These are phyloP conservation scores for Lates japonicus DNA, from an alignment of 2,797 vertebrate species.

Conservation along the genomic window DNA sequence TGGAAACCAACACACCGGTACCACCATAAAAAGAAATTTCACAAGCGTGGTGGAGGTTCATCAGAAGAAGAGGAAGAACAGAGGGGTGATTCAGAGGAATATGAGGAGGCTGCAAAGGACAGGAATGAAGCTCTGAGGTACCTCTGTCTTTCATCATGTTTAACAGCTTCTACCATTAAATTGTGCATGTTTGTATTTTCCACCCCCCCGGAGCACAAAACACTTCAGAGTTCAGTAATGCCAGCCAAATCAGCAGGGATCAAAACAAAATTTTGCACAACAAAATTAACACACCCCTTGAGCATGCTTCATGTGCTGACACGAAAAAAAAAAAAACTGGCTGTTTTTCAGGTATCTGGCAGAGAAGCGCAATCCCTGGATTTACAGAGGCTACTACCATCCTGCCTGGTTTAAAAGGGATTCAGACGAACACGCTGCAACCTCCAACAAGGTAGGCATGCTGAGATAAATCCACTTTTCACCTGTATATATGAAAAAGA, in stretches of 20 bases:
- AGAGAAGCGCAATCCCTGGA: conserved; percentile 83
- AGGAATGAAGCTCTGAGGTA: conserved; percentile 77
- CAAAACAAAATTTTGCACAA: background rate
- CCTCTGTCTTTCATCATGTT: background rate
- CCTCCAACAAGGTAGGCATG: conserved; percentile 70
- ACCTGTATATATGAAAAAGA: background rate
- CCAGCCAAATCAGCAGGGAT: background rate
- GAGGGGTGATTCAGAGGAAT: conserved; percentile 64
- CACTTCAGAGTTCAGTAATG: background rate
- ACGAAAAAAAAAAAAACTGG: background rate
- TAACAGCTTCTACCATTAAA: background rate
- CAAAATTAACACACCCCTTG: background rate
- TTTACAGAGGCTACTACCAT: conserved; percentile 85
- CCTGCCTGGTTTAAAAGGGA: conserved; percentile 89
- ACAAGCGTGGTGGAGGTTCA: conserved; percentile 66
- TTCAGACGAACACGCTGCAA: conserved; percentile 49
- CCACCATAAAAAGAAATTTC: conserved; percentile 71
- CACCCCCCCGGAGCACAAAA: background rate
- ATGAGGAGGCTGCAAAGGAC: conserved; percentile 46
- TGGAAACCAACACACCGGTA: conserved; percentile 76
- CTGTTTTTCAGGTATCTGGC: conserved; percentile 79
- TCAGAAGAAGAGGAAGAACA: conserved; percentile 74
- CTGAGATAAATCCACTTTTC: background rate
- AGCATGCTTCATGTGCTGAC: background rate
- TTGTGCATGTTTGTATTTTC: background rate